Conservation (phyloP, 2,888 invertebrate genomes). For the Chaetoderma sp. region DNA sequence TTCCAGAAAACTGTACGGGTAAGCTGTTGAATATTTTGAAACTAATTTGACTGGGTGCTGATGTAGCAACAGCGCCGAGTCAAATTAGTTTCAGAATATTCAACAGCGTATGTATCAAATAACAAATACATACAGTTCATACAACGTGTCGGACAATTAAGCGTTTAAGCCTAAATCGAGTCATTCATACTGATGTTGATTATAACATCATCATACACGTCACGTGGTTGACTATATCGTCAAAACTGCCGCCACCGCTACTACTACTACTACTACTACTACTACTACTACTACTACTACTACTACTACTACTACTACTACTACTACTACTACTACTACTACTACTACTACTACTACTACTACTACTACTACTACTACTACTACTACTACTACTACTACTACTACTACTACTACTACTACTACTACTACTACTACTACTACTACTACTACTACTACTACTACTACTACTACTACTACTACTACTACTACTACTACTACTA, state of each 20-base stretch:
- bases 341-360: conserved; percentile 16
- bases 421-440: conserved; percentile 27
- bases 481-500: conserved; percentile 27
- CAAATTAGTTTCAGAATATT: too few species aligned
- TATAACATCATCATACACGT: too few species aligned
- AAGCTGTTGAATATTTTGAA: too few species aligned
- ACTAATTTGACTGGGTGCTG: too few species aligned
- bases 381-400: conserved; percentile 19
- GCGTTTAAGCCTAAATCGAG: too few species aligned
- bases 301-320: conserved; percentile 18
- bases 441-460: conserved; percentile 25
- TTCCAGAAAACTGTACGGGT: too few species aligned
- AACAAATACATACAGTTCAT: too few species aligned
- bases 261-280: conserved; percentile 19
- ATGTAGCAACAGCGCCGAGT: too few species aligned
- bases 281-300: conserved; percentile 22
- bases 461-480: conserved; percentile 30
- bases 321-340: conserved; percentile 4
- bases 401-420: conserved; percentile 18
- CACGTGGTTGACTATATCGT: too few species aligned
- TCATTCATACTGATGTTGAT: too few species aligned
- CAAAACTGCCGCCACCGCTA: conserved; percentile 11
- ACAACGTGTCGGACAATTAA: too few species aligned
- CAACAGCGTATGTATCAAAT: too few species aligned
- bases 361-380: conserved; percentile 16